Conservation (phyloP, 2,888 invertebrate genomes). For the Diadegma fenestrale region DNA sequence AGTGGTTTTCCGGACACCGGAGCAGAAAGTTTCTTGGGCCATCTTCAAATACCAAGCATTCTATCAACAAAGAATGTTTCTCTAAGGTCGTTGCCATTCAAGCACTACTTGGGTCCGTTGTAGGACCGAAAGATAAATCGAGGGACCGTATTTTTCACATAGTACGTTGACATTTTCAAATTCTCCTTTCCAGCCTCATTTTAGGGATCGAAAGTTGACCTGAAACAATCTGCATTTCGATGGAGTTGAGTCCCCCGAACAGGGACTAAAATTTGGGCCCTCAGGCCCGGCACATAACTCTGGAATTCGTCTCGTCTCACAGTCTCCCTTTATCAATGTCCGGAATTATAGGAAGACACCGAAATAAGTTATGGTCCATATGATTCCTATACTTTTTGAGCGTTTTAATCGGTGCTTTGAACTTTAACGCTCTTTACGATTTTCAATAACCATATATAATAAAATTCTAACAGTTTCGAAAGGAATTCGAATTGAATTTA, state of each 20-base stretch:
- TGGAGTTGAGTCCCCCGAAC: background rate
- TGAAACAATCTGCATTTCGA: background rate
- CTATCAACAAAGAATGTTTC: background rate
- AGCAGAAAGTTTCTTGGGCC: background rate
- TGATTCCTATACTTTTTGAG: background rate
- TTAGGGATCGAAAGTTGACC: background rate
- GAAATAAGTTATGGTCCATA: background rate
- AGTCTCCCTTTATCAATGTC: background rate
- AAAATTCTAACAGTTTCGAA: background rate
- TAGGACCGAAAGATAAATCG: background rate
- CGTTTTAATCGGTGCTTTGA: background rate
- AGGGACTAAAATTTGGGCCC: background rate
- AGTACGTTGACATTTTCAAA: background rate
- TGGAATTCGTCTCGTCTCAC: background rate
- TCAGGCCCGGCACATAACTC: background rate
- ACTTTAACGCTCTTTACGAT: background rate
- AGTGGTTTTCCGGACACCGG: background rate
- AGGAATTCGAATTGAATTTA: constrained; percentile 51
- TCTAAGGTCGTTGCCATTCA: background rate
- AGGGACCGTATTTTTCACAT: background rate
- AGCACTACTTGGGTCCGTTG: background rate
- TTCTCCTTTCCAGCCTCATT: background rate
- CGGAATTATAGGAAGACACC: background rate
- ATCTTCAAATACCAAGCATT: background rate
- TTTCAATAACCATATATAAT: background rate